Evolutionary conservation across 2,113 vertebrate genomes (phyloP).

Genomic region (Mustela lutreola): DNA sequence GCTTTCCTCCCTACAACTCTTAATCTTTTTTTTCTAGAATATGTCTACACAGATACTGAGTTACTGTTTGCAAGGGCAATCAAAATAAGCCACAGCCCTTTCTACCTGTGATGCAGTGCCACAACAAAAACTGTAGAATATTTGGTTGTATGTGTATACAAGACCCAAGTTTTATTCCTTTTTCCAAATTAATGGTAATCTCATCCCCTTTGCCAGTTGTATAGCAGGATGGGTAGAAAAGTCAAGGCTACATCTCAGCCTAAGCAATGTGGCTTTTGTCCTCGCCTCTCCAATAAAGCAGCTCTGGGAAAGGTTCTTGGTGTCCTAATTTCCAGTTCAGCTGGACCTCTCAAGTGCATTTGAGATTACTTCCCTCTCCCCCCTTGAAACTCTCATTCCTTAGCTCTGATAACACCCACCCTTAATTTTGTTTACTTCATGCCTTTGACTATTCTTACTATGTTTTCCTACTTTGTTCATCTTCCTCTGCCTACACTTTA

Average conservation of each 20-base stretch:
- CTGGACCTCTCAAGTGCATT: not conserved
- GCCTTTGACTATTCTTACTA: not conserved
- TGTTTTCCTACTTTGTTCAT: not conserved
- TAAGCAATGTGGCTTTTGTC: not conserved
- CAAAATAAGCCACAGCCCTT: not conserved
- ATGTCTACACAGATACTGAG: not conserved
- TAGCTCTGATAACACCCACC: not conserved
- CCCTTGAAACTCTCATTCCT: not conserved
- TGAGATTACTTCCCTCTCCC: not conserved
- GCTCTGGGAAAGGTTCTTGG: not conserved
- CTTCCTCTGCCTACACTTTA: not conserved
- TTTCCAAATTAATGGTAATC: not conserved
- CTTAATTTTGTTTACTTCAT: not conserved
- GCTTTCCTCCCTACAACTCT: not conserved
- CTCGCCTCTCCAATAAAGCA: not conserved
- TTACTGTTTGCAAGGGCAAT: conserved; percentile 6
- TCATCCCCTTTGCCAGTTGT: not conserved
- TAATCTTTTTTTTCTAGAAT: conserved; percentile 36
- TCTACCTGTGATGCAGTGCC: not conserved
- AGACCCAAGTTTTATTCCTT: not conserved
- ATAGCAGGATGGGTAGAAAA: not conserved
- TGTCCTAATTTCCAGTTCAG: not conserved
- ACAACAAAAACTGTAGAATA: not conserved
- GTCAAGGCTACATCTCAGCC: not conserved
- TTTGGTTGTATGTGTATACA: not conserved